Conservation (phyloP, 1,140 invertebrate species). For the Pseudobourletiella spinata region DNA sequence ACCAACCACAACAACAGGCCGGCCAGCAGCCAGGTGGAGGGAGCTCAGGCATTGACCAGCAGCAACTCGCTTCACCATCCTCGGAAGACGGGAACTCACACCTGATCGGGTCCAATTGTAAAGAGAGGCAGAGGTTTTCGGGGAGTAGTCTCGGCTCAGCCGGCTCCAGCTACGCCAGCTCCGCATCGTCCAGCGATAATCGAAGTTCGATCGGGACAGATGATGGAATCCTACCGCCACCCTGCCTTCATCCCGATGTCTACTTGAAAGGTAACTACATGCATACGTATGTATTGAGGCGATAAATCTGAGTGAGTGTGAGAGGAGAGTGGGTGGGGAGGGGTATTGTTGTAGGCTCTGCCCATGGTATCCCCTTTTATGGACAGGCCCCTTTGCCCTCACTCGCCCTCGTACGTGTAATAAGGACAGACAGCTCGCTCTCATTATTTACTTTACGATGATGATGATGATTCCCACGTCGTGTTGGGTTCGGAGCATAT, state of each 20-base stretch:
- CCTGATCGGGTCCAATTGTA: not conserved
- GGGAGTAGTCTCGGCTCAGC: conserved; percentile 27
- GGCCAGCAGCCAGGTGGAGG: too few species aligned
- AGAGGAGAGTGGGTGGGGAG: not conserved
- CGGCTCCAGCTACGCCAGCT: conserved; percentile 21
- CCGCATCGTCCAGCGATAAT: conserved; percentile 23
- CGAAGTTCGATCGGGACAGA: conserved; percentile 30
- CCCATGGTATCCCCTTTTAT: not conserved
- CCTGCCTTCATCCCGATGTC: conserved; percentile 12
- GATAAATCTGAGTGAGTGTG: not conserved
- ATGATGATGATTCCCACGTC: too few species aligned
- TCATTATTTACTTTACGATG: too few species aligned
- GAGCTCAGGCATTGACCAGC: not conserved
- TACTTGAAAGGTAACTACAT: conserved; percentile 22
- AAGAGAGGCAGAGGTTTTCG: conserved; percentile 26
- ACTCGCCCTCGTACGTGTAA: too few species aligned
- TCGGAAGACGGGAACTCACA: not conserved
- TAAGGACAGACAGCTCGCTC: too few species aligned
- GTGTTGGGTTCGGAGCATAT: too few species aligned
- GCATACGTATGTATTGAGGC: not conserved
- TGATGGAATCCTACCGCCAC: conserved; percentile 24
- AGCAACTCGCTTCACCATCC: not conserved
- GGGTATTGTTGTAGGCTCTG: not conserved
- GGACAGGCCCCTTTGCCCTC: too few species aligned
- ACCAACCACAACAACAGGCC: conserved; percentile 2